phyloP scores from a whole-genome alignment of 1,140 invertebrate genomes.

The Lepidurus apus region DNA sequence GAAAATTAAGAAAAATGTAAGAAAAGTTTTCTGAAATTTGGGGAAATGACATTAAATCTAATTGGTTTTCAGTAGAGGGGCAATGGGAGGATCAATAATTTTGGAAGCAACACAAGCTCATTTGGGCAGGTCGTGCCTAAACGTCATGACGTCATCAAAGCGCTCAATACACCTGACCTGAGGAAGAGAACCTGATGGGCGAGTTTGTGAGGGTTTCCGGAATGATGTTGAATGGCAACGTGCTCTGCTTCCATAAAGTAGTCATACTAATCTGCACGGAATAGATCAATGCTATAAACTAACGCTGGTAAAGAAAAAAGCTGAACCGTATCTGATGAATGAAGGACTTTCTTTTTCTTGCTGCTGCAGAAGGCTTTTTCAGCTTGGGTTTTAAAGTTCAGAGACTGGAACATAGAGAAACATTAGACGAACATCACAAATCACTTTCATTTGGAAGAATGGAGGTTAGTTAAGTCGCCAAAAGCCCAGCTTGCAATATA shows the following conservation, averaged over 20 bases:
- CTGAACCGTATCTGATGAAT: not conserved
- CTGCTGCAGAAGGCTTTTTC: not conserved
- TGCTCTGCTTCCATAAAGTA: not conserved
- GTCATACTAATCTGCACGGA: not conserved
- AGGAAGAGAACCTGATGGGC: not conserved
- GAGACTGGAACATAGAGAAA: not conserved
- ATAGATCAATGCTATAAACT: no score
- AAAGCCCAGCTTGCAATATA: not conserved
- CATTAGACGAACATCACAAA: not conserved
- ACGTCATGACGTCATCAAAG: slow-evolving; percentile 1
- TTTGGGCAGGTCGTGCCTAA: slow-evolving; percentile 7
- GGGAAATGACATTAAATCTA: not conserved
- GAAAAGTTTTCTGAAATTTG: not conserved
- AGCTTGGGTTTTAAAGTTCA: not conserved
- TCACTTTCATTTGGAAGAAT: slow-evolving; percentile 11
- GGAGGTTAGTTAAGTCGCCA: slow-evolving; percentile 4
- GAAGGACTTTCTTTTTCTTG: not conserved
- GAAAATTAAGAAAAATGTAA: not conserved
- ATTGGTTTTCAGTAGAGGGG: not conserved
- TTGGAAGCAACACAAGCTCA: slow-evolving; percentile 6
- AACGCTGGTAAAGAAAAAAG: no score
- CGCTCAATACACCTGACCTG: slow-evolving; percentile 20
- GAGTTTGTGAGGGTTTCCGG: not conserved
- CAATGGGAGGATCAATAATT: slow-evolving; percentile 11
- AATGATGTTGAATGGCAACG: not conserved